Conservation (phyloP, 2,113 vertebrate genomes). For the Agelaius tricolor region DNA sequence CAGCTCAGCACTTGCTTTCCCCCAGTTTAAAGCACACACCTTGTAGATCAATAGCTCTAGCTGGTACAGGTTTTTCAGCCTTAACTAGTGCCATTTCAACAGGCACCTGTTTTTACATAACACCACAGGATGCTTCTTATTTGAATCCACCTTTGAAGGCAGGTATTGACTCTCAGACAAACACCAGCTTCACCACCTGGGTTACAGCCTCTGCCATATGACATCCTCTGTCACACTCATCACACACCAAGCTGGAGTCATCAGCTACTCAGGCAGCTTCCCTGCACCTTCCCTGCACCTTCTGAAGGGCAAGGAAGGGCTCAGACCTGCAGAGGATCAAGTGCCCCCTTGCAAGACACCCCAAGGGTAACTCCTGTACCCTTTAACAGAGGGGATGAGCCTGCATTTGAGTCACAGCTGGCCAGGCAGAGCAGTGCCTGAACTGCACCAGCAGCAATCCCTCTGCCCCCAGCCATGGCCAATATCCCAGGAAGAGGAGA, state of each 20-base stretch:
- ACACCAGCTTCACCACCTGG: background rate
- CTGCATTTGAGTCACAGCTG: background rate
- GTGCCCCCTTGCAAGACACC: accelerated
- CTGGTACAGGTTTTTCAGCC: constrained; percentile 6
- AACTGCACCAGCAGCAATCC: background rate
- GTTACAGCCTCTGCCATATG: background rate
- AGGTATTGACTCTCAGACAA: background rate
- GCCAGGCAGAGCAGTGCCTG: background rate
- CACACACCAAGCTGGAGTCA: background rate
- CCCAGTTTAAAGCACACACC: background rate
- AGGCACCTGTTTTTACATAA: background rate
- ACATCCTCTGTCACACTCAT: background rate
- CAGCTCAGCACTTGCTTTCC: background rate
- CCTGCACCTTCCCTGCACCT: accelerated
- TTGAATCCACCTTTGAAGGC: background rate
- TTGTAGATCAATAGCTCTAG: background rate
- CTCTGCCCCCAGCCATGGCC: background rate
- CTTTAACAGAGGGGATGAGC: background rate
- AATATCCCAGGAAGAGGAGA: background rate
- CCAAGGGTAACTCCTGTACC: background rate
- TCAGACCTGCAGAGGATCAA: background rate
- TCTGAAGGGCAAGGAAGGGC: background rate
- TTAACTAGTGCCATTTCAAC: background rate
- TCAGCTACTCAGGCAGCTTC: background rate
- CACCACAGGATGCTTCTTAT: background rate